Conservation (phyloP, 2,888 invertebrate species). For the Cheilosia grossa region DNA sequence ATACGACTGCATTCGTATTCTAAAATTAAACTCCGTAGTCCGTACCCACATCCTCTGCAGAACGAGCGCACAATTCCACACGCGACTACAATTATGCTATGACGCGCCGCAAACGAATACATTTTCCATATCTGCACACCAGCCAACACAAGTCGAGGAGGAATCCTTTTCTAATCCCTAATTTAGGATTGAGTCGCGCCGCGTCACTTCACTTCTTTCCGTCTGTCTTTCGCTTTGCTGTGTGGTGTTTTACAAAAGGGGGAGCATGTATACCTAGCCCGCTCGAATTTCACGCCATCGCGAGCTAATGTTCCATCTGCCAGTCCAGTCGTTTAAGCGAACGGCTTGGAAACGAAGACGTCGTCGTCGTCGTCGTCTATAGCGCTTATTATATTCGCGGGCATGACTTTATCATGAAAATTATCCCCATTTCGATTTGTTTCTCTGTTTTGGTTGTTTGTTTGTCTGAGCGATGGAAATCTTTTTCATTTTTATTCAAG, state of each 20-base stretch:
- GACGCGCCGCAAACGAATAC: constrained; percentile 11
- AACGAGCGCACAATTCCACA: constrained; percentile 43
- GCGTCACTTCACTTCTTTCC: constrained; percentile 2
- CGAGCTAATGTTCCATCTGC: not conserved
- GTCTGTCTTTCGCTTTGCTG: not conserved
- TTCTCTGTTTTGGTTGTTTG: constrained; percentile 29
- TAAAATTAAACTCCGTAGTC: constrained; percentile 49
- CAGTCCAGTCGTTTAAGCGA: not conserved
- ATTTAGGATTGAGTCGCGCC: constrained; percentile 26
- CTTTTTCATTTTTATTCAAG: not conserved
- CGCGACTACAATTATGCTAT: constrained; percentile 30
- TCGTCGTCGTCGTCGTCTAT: constrained; percentile 12
- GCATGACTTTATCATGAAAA: constrained; percentile 58
- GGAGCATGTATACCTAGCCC: constrained; percentile 18
- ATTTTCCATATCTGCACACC: not conserved
- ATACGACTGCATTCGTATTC: constrained; percentile 18
- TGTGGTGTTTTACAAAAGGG: not conserved
- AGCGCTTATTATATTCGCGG: constrained; percentile 37
- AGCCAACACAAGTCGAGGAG: not conserved
- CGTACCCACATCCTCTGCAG: constrained; percentile 23
- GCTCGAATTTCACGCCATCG: constrained; percentile 40
- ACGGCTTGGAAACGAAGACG: constrained; percentile 13
- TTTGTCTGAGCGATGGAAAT: constrained; percentile 36
- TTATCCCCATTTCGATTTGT: constrained; percentile 16
- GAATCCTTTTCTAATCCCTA: constrained; percentile 46